Percentiles rank a stretch among this genome's conserved stretches.
These are phyloP conservation scores for Eledona agricola DNA, from an alignment of 2,888 invertebrate species.

Conservation along the genomic window DNA sequence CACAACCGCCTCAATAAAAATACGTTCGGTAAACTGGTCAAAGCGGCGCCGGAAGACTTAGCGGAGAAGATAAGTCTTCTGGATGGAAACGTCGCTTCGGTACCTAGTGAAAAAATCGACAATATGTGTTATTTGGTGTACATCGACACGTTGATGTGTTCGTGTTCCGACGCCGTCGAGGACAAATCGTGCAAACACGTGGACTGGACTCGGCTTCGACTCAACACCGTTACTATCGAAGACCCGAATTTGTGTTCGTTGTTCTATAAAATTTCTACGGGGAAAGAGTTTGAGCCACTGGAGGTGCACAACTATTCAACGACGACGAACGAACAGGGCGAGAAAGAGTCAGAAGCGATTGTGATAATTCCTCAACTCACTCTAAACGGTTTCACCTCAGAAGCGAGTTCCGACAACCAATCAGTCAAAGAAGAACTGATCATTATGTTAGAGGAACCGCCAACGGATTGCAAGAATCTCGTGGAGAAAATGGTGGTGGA, in stretches of 20 bases:
- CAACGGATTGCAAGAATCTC: neutral
- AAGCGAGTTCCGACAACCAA: too few relatives aligned
- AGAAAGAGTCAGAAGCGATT: neutral
- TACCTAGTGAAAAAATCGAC: slow-evolving; percentile 1
- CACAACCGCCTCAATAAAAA: neutral
- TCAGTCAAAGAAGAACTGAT: too few relatives aligned
- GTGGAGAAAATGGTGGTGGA: neutral
- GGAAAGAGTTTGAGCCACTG: neutral
- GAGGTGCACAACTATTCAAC: neutral
- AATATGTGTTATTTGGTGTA: neutral
- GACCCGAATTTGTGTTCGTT: too few relatives aligned
- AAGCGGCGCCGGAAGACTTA: neutral
- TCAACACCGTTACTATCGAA: too few relatives aligned
- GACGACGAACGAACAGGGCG: neutral
- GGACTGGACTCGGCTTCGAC: slow-evolving; percentile 5
- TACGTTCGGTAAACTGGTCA: neutral
- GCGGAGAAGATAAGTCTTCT: neutral
- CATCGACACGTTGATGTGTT: slow-evolving; percentile 2
- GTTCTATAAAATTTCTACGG: neutral
- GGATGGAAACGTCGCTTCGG: neutral
- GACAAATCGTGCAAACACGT: slow-evolving; percentile 1
- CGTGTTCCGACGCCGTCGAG: neutral
- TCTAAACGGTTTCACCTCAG: too few relatives aligned
- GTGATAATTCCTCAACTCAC: too few relatives aligned
- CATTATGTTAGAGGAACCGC: neutral